phyloP scores from a whole-genome alignment of 2,113 vertebrate species.

The Pholis gunnellus region DNA sequence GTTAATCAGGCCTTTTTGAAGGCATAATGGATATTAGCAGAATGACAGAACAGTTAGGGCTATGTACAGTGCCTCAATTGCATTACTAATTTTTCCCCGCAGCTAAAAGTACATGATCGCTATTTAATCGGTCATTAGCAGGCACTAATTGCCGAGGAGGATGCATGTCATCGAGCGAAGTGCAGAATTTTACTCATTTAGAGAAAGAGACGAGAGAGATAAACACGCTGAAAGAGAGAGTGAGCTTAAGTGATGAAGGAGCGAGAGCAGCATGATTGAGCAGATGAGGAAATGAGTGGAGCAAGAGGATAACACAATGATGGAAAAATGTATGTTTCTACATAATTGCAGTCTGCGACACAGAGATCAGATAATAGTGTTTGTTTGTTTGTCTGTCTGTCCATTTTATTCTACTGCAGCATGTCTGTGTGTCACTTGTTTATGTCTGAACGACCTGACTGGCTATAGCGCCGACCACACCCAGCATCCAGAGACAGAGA shows the following conservation, averaged over 20 bases:
- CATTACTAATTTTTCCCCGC: conserved; percentile 40
- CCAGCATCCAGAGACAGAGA: conserved; percentile 51
- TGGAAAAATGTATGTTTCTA: conserved; percentile 17
- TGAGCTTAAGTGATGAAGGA: conserved; percentile 28
- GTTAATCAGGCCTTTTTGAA: conserved; percentile 63
- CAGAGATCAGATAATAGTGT: conserved; percentile 38
- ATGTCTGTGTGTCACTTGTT: conserved; percentile 50
- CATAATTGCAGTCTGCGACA: conserved; percentile 35
- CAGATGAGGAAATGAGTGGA: conserved; percentile 5
- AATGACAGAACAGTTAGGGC: conserved; percentile 4
- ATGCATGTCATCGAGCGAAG: conserved; percentile 40
- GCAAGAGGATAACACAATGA: conserved; percentile 19
- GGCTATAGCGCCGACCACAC: conserved; percentile 62
- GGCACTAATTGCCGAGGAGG: conserved; percentile 47
- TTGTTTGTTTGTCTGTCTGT: conserved; percentile 32
- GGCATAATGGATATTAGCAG: conserved; percentile 41
- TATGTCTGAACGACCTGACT: conserved; percentile 64
- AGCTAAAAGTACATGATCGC: conserved; percentile 53
- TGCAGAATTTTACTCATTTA: conserved; percentile 28
- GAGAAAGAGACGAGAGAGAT: conserved; percentile 21
- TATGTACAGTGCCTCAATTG: conserved; percentile 46
- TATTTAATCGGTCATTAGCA: conserved; percentile 60
- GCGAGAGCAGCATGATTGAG: conserved; percentile 4
- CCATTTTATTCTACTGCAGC: conserved; percentile 7
- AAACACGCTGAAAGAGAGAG: conserved; percentile 20